Conservation (phyloP, 2,888 invertebrate species). For the Frankliniella fusca region DNA sequence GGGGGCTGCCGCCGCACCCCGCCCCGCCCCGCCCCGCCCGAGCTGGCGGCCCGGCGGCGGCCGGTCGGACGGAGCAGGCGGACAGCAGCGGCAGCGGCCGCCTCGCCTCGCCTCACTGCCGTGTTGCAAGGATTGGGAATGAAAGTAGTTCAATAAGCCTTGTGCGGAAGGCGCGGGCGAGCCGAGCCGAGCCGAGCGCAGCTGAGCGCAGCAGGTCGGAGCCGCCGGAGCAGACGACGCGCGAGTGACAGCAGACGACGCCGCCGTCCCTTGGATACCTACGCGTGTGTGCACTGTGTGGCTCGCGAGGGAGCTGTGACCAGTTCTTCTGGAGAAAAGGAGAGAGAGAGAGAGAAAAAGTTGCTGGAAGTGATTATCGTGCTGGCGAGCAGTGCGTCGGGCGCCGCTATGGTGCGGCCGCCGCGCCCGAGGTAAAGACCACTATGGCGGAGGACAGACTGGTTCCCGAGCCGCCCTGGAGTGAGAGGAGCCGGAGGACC, state of each 20-base stretch:
- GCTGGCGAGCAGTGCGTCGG: neutral
- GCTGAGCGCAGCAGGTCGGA: neutral
- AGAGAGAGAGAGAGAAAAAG: no score
- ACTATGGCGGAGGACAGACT: neutral
- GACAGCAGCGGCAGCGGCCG: neutral
- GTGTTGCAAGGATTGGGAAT: neutral
- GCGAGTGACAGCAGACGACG: neutral
- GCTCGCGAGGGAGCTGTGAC: no score
- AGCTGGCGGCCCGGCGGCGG: neutral
- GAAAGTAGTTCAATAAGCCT: constrained; percentile 7
- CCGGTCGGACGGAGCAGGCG: neutral
- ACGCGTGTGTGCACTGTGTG: neutral
- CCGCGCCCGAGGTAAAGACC: neutral
- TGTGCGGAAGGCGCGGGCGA: neutral
- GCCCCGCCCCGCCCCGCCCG: neutral
- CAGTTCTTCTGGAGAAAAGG: no score
- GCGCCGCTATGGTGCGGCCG: neutral
- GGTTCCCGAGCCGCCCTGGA: constrained; percentile 8
- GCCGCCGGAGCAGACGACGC: neutral
- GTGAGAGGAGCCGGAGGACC: neutral
- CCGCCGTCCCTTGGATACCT: neutral
- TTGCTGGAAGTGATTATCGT: neutral
- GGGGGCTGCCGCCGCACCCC: neutral
- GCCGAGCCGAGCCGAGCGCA: neutral
- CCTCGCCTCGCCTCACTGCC: neutral